Evolutionary conservation across 2,888 invertebrate species (phyloP), one percentile per base, ranked within the genome.

Genomic region (Cheilosia variabilis): DNA sequence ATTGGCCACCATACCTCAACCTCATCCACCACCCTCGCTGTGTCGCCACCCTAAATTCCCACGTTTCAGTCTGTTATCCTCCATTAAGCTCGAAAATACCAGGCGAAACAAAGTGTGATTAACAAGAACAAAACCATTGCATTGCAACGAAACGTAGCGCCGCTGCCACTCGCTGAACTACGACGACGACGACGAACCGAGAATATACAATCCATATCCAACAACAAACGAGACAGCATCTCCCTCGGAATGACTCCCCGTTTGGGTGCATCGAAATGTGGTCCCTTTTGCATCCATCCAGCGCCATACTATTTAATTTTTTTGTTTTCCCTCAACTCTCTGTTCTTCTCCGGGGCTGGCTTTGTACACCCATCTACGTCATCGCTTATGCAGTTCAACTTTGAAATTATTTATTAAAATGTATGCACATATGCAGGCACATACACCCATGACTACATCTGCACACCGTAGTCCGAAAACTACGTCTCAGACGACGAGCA

Each of bases 301-400:
- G 7, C 13, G 69, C 73, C 73, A 69, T 43, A 69, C 69, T 62
- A 77, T 77, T 62, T 65, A 52, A 57, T 68, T 60, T 76, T 76
- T 68, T 47, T 63, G 19, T 63, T 63, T 37, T 73, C 37, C 13
- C 34, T 45, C 22, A 31, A 31, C 9, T 5, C 45, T 22, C 22
- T 60, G 10, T 53, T 78, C 34, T 15, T 52, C 22, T 52, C 43
- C 24, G 41, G 13, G 4, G 24, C 65, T 43, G 15, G 69, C 53
- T 75, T 78, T 76, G 69, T 60, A 60, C 62, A 77, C 60, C 76
- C 76, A 86, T 81, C 81, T 71, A 81, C 86, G 86, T 81, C 80
- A 86, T 86, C 86, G 86, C 76, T 86, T 86, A 86, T 81, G 86
- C 86, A 86, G 86, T 86, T 86, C 86, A 86, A 81, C 86, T 86